phyloP scores from a whole-genome alignment of 2,113 vertebrate genomes.

The Anolis carolinensis region DNA sequence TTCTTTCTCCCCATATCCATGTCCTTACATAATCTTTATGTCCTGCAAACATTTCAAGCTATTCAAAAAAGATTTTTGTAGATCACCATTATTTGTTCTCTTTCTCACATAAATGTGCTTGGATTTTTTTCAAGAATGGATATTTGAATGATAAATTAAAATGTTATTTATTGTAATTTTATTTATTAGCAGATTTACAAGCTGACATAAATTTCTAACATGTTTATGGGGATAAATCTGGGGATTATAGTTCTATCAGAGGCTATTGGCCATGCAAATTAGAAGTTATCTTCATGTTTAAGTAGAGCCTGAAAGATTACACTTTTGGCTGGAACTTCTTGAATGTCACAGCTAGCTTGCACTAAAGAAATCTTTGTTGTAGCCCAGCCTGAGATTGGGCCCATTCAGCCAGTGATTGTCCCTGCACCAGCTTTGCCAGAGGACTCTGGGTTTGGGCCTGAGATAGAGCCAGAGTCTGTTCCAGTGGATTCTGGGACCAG shows the following conservation, averaged over 20 bases:
- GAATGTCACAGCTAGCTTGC: too few relatives aligned
- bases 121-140: slow-evolving; percentile 41
- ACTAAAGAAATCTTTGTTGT: too few relatives aligned
- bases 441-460: too few relatives aligned
- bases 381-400: too few relatives aligned
- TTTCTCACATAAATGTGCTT: slow-evolving; percentile 34
- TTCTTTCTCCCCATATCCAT: neutral
- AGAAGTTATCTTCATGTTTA: neutral
- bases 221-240: neutral
- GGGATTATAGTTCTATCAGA: neutral
- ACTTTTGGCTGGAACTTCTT: too few relatives aligned
- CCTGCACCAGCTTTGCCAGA: too few relatives aligned
- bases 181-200: neutral
- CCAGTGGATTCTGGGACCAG: too few relatives aligned
- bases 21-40: neutral
- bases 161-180: neutral
- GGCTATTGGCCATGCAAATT: neutral
- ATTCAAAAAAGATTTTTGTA: neutral
- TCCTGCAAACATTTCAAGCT: slow-evolving; percentile 17
- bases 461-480: too few relatives aligned
- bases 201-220: neutral
- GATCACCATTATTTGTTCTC: slow-evolving; percentile 7
- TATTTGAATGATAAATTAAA: slow-evolving; percentile 33
- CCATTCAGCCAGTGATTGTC: too few relatives aligned
- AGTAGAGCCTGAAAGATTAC: too few relatives aligned